Base-by-base conservation (phyloP, 2,888 invertebrate genomes). In the Byasa hedistus region DNA sequence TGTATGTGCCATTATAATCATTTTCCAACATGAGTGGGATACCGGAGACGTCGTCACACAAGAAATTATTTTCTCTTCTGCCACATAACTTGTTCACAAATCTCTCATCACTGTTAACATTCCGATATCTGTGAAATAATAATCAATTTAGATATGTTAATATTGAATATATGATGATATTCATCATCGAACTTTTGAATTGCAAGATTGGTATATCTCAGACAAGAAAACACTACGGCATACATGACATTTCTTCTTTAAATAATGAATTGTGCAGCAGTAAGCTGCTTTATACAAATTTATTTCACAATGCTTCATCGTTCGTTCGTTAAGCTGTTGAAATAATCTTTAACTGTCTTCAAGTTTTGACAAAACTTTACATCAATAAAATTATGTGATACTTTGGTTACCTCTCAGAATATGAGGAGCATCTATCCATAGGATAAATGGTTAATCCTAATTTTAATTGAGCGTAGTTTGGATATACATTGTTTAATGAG, bases 31-130 rank as follows among this genome's bases (percentile, higher is more conserved):
- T 89, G 39, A 95, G 78, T 0, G 95, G 95, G 0, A 95, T 95
- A 17, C 95, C 95, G 54, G 94, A 94, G 72, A 95, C 95, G 0
- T 94, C 94, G 27, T 83, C 79, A 70, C 95, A 95, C 23, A 94
- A 93, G 10, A 52, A 10, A 22, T 22, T 21, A 52, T 52, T 52
- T 22, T 22, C 52, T 52, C 52, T 52, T 52, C 17, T 22, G 10
- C 52, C 52, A 52, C 52, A 52, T 52, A 52, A 52, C 22, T 52
- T 52, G 52, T 21, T 52, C 12, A 22, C 22, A n/a, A 52, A 21
- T 52, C 1, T 22, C 4, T 22, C 52, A 73, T 94, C 94, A 57
- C 86, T 84, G 0, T 81, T 80, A 48, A 83, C 82, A 21, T 79
- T 80, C 0, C 17, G 44, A n/a, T 36, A 58, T 36, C 66, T 63